phyloP scores from a whole-genome alignment of 1,140 invertebrate species.

The Drosophila santomea region DNA sequence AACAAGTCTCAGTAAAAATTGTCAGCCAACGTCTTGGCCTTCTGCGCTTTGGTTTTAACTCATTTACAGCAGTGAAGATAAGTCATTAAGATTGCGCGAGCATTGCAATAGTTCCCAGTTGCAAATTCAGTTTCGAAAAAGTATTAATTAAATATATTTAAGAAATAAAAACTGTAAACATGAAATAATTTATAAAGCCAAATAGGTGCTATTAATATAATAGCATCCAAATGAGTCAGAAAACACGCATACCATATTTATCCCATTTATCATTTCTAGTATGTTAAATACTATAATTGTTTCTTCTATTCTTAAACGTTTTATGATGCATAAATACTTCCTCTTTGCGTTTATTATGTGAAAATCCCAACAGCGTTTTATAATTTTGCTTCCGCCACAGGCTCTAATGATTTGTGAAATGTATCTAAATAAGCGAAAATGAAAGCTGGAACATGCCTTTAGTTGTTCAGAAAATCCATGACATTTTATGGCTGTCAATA shows the following conservation, averaged over 20 bases:
- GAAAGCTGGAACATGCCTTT: slow-evolving; percentile 10
- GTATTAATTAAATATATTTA: neutral
- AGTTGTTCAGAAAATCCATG: slow-evolving; percentile 21
- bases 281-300: neutral
- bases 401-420: too few relatives aligned
- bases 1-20: slow-evolving; percentile 69
- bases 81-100: neutral
- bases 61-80: slow-evolving; percentile 12
- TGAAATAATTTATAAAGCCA: neutral
- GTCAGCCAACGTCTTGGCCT: slow-evolving; percentile 38
- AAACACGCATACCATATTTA: neutral
- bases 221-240: neutral
- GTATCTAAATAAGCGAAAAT: neutral
- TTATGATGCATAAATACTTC: neutral
- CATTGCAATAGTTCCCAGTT: neutral
- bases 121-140: neutral
- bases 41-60: slow-evolving; percentile 22
- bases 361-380: neutral
- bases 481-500: slow-evolving; percentile 26
- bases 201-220: neutral
- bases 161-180: neutral
- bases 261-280: neutral
- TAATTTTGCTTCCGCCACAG: neutral
- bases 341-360: neutral
- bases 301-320: neutral